A percentile compares a stretch with the other conserved stretches of the same genome.
phyloP scores from a whole-genome alignment of 2,888 invertebrate species.

The Pocota personata region DNA sequence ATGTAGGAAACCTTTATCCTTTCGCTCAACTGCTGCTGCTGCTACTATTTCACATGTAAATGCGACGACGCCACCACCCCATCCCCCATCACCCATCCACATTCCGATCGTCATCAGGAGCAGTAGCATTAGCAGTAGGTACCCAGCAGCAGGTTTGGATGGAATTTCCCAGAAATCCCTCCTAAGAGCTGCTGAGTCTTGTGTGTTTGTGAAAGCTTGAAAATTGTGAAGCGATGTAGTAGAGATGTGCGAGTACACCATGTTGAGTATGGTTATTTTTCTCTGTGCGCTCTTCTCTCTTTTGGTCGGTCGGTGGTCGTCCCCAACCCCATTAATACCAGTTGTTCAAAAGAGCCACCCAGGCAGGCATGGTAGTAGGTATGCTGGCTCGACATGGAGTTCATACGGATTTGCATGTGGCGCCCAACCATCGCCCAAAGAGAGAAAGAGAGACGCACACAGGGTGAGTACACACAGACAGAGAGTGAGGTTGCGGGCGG shows the following conservation, averaged over 20 bases:
- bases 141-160: slow-evolving; percentile 25
- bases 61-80: slow-evolving; percentile 31
- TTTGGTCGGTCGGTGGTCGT: neutral
- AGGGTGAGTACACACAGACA: neutral
- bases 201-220: slow-evolving; percentile 62
- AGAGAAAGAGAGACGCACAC: neutral
- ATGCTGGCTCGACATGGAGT: too few relatives aligned
- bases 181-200: slow-evolving; percentile 42
- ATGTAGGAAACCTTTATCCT: slow-evolving; percentile 58
- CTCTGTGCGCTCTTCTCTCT: slow-evolving; percentile 35
- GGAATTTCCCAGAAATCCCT: slow-evolving; percentile 44
- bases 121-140: neutral
- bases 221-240: slow-evolving; percentile 60
- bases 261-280: slow-evolving; percentile 44
- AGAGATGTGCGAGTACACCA: slow-evolving; percentile 20
- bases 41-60: slow-evolving; percentile 67
- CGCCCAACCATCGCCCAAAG: neutral
- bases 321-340: neutral
- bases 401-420: slow-evolving; percentile 44
- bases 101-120: slow-evolving; percentile 1
- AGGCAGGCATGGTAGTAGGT: neutral
- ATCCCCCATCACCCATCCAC: neutral
- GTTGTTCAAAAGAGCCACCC: slow-evolving; percentile 11
- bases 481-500: neutral
- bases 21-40: slow-evolving; percentile 21